Evolutionary conservation across 2,888 invertebrate genomes (phyloP).

Genomic region (Drosophila rellima): DNA sequence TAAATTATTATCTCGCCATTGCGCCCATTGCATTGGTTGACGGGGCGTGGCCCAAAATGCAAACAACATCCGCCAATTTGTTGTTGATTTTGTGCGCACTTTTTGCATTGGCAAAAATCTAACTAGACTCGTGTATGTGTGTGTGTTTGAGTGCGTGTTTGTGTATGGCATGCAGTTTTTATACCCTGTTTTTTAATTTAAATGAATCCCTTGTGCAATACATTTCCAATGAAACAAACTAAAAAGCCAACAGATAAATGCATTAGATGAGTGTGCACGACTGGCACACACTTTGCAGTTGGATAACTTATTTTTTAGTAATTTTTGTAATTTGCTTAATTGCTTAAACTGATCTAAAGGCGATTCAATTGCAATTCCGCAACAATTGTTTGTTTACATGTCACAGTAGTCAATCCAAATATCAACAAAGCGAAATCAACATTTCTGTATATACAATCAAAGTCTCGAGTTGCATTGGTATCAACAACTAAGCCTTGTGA

Average conservation of each 20-base stretch:
- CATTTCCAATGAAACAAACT: neutral
- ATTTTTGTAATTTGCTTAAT: conserved; percentile 8
- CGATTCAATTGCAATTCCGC: conserved; percentile 7
- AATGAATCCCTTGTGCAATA: neutral
- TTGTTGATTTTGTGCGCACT: conserved; percentile 27
- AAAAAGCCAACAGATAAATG: neutral
- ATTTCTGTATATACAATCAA: conserved; percentile 8
- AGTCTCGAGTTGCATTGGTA: conserved; percentile 13
- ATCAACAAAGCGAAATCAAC: conserved; percentile 1
- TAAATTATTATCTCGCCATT: conserved; percentile 69
- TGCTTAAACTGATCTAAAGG: conserved; percentile 3
- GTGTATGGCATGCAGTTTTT: conserved; percentile 5
- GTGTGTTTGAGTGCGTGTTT: neutral
- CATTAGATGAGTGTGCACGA: conserved; percentile 3
- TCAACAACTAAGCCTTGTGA: conserved; percentile 21
- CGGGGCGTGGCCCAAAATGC: conserved; percentile 47
- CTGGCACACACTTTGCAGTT: neutral
- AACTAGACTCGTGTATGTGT: conserved; percentile 3
- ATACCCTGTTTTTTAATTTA: neutral
- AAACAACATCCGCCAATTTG: conserved; percentile 63
- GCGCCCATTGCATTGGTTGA: conserved; percentile 16
- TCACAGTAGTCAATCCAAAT: conserved; percentile 9
- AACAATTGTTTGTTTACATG: conserved; percentile 17
- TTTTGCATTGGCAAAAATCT: conserved; percentile 24
- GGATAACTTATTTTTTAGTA: neutral